phyloP scores from a whole-genome alignment of 64 coral and sea anemone genomes.

The Montipora capricornis region DNA sequence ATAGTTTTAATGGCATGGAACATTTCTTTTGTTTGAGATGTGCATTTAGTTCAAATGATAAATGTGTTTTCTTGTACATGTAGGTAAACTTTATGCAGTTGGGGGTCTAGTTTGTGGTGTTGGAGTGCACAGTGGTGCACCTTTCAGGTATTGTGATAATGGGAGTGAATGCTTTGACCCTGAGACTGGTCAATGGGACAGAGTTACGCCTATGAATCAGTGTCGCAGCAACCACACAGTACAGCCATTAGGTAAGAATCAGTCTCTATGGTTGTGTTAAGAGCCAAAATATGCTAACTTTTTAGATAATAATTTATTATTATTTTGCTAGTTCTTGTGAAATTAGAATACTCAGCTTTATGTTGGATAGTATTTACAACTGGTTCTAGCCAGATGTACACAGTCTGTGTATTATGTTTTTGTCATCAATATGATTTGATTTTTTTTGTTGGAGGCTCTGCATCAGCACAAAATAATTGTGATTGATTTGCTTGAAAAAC shows the following conservation, averaged over 20 bases:
- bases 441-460: no score
- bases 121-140: constrained; percentile 76
- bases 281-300: no score
- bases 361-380: no score
- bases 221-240: constrained; percentile 92
- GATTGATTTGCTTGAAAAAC: no score
- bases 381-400: no score
- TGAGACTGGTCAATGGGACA: constrained; percentile 70
- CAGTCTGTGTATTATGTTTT: no score
- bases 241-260: constrained; percentile 73
- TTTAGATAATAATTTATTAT: no score
- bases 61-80: neutral
- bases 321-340: no score
- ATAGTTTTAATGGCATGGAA: neutral
- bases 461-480: no score
- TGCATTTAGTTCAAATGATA: neutral
- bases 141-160: constrained; percentile 94
- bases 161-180: constrained; percentile 87
- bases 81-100: constrained; percentile 90
- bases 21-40: neutral
- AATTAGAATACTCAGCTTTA: no score
- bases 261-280: neutral
- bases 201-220: constrained; percentile 84
- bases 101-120: constrained; percentile 90
- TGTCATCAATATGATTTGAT: no score